Evolutionary conservation across 2,888 invertebrate genomes (phyloP).

Genomic region (Chalcosyrphus nemorum): DNA sequence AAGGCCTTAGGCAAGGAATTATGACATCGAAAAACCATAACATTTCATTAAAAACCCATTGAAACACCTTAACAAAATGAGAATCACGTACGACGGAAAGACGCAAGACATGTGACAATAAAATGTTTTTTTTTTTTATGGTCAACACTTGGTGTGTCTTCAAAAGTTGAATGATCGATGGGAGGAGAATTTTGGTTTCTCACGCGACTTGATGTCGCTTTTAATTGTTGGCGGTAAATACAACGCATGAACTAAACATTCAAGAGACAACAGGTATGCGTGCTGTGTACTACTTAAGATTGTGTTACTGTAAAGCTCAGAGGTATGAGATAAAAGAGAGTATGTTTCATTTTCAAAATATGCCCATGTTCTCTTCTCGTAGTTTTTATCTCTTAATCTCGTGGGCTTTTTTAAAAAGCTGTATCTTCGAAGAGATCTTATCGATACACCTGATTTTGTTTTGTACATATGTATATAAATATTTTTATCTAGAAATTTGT

Average conservation of each 20-base stretch:
- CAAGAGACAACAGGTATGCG: background rate
- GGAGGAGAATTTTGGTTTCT: constrained; percentile 10
- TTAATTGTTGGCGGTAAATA: constrained; percentile 13
- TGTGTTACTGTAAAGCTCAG: background rate
- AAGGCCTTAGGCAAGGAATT: constrained; percentile 11
- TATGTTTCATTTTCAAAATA: background rate
- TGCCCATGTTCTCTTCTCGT: background rate
- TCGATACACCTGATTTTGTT: background rate
- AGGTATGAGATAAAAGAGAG: background rate
- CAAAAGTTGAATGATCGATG: constrained; percentile 55
- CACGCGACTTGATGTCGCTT: constrained; percentile 13
- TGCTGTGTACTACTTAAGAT: no score
- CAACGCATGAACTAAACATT: background rate
- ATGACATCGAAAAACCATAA: constrained; percentile 20
- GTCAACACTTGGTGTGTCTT: constrained; percentile 23
- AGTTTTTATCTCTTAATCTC: background rate
- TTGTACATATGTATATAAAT: background rate
- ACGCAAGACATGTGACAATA: constrained; percentile 1
- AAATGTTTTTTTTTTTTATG: constrained; percentile 10
- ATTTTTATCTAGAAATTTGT: no score
- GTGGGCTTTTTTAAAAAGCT: background rate
- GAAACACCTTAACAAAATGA: background rate
- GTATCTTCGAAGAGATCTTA: background rate
- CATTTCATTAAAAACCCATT: background rate
- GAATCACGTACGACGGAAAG: background rate